Evolutionary conservation across 2,797 vertebrate genomes (phyloP).

Genomic region (Sebastes vulpes): DNA sequence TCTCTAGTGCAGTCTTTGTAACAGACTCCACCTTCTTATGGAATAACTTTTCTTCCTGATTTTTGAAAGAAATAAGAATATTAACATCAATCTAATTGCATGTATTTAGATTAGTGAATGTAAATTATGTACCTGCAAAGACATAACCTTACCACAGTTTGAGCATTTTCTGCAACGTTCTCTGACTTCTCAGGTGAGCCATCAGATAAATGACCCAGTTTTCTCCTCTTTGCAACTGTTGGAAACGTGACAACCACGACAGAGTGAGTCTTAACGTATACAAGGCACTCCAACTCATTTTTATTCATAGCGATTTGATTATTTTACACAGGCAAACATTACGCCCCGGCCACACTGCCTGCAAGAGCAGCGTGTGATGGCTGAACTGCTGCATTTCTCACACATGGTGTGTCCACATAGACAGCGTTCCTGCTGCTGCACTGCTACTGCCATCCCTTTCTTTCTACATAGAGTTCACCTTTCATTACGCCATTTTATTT

Average conservation of each 20-base stretch:
- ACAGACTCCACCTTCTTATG: conserved; percentile 63
- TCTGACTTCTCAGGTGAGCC: conserved; percentile 47
- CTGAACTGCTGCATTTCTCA: no score
- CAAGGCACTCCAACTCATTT: not conserved
- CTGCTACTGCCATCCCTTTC: no score
- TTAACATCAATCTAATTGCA: not conserved
- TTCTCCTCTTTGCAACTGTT: conserved; percentile 79
- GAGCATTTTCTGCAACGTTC: conserved; percentile 46
- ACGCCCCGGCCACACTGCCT: no score
- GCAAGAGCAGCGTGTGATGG: no score
- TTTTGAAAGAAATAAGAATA: conserved; percentile 3
- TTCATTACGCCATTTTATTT: no score
- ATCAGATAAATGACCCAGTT: conserved; percentile 68
- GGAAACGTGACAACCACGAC: not conserved
- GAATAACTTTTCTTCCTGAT: conserved; percentile 51
- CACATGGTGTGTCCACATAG: no score
- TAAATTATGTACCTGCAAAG: not conserved
- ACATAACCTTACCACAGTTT: conserved; percentile 44
- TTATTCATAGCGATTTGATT: not conserved
- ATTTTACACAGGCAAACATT: not conserved
- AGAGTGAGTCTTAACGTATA: not conserved
- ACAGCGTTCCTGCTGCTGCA: no score
- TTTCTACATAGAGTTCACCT: no score
- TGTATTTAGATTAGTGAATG: not conserved
- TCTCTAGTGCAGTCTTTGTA: conserved; percentile 53